Conservation (phyloP, 2,888 invertebrate species). For the Rhagium mordax region DNA sequence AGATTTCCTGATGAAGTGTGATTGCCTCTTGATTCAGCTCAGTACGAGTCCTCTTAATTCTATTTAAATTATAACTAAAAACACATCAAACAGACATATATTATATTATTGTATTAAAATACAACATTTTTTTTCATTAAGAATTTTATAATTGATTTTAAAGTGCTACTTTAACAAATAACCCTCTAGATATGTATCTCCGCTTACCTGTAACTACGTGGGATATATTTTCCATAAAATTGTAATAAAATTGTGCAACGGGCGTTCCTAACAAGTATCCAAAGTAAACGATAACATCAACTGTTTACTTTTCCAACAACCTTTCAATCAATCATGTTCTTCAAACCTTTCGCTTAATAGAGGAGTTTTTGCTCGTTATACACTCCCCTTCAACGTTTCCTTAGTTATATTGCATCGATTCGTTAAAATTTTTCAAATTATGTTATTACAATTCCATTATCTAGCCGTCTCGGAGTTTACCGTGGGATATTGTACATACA, state of each 20-base stretch:
- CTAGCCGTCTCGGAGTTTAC: background rate
- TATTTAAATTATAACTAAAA: no score
- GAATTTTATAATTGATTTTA: background rate
- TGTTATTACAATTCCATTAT: slow-evolving; percentile 18
- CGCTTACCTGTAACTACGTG: background rate
- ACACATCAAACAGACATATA: no score
- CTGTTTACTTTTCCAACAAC: slow-evolving; percentile 36
- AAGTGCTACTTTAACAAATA: background rate
- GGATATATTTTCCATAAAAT: slow-evolving; percentile 21
- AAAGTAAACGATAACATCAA: slow-evolving; percentile 36
- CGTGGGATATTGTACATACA: background rate
- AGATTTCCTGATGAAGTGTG: no score
- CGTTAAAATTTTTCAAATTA: slow-evolving; percentile 15
- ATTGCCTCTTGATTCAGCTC: no score
- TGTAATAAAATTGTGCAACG: slow-evolving; percentile 21
- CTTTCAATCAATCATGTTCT: slow-evolving; percentile 38
- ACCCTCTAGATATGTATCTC: background rate
- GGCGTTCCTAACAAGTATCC: slow-evolving; percentile 32
- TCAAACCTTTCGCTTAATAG: slow-evolving; percentile 30
- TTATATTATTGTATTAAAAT: no score
- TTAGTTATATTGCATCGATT: slow-evolving; percentile 21
- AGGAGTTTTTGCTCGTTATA: slow-evolving; percentile 32
- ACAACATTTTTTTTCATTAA: no score
- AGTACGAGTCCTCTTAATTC: no score
- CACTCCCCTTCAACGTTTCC: slow-evolving; percentile 21